phyloP scores from a whole-genome alignment of 2,797 vertebrate species.

The Sparus aurata region DNA sequence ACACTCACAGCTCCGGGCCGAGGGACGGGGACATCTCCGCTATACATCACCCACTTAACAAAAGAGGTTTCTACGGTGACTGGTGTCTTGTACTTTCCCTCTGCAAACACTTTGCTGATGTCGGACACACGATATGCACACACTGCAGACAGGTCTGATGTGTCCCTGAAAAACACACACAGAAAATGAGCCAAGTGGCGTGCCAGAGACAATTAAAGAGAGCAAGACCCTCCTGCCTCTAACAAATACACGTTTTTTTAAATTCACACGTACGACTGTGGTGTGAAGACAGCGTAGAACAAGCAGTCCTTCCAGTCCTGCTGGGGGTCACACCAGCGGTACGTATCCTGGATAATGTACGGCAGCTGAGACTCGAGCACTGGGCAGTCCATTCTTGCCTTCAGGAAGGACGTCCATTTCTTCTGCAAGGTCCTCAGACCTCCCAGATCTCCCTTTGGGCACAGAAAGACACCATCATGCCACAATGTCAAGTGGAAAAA shows the following conservation, averaged over 20 bases:
- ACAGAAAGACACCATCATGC: not conserved
- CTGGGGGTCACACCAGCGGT: constrained; percentile 78
- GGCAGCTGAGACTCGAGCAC: constrained; percentile 80
- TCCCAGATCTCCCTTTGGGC: constrained; percentile 82
- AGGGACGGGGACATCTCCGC: constrained; percentile 83
- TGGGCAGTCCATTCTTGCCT: constrained; percentile 86
- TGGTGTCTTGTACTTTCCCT: constrained; percentile 85
- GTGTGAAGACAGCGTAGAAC: constrained; percentile 87
- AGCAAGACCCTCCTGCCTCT: constrained; percentile 2
- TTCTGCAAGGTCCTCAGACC: constrained; percentile 85
- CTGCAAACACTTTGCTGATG: constrained; percentile 82
- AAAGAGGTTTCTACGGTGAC: constrained; percentile 77
- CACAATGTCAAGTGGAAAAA: constrained; percentile 15
- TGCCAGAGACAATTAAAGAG: constrained; percentile 33
- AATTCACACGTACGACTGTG: constrained; percentile 81
- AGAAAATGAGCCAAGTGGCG: constrained; percentile 28
- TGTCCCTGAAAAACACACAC: constrained; percentile 77
- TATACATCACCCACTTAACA: constrained; percentile 86
- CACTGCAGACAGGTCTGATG: constrained; percentile 81
- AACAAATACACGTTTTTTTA: constrained; percentile 9
- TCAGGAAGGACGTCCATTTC: constrained; percentile 89
- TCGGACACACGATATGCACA: constrained; percentile 79
- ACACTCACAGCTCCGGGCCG: constrained; percentile 88
- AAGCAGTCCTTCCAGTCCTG: constrained; percentile 80
- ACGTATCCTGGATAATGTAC: constrained; percentile 86